A percentile compares a stretch with the other conserved stretches of the same genome.
These are phyloP conservation scores for Drosophila putrida DNA, from an alignment of 2,888 invertebrate genomes.

Conservation along the genomic window DNA sequence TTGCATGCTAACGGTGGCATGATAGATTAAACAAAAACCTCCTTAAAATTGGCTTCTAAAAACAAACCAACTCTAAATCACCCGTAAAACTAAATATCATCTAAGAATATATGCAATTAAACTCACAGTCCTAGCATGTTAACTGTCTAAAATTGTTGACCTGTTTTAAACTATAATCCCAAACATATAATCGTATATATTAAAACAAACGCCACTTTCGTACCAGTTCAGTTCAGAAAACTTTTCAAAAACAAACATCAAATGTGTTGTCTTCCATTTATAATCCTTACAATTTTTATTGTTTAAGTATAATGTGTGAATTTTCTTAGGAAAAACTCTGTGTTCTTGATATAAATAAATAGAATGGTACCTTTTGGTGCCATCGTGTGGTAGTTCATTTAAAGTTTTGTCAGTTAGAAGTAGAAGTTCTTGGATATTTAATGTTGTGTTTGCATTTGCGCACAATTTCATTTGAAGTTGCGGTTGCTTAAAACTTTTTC, in stretches of 20 bases:
- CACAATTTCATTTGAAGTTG: conserved; percentile 67
- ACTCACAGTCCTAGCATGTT: conserved; percentile 57
- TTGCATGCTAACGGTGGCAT: conserved; percentile 63
- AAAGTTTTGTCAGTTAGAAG: conserved; percentile 53
- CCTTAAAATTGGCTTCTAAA: conserved; percentile 36
- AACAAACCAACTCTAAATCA: not conserved
- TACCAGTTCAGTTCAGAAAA: not conserved
- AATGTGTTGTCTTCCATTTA: conserved; percentile 12
- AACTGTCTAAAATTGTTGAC: conserved; percentile 21
- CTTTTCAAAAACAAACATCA: conserved; percentile 12
- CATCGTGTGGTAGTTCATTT: conserved; percentile 33
- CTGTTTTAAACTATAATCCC: conserved; percentile 22
- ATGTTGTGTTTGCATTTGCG: conserved; percentile 59
- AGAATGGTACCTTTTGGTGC: conserved; percentile 10
- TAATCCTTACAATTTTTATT: conserved; percentile 8
- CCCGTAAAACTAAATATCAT: not conserved
- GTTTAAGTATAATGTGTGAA: conserved; percentile 6
- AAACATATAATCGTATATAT: conserved; percentile 12
- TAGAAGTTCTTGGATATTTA: conserved; percentile 59
- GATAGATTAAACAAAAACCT: conserved; percentile 23
- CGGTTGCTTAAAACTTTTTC: conserved; percentile 57
- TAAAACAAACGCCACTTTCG: not conserved
- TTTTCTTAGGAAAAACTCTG: not conserved
- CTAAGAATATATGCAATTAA: conserved; percentile 22
- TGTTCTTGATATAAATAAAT: not conserved